Conservation (phyloP, 2,113 vertebrate species). For the Neogale vison region DNA sequence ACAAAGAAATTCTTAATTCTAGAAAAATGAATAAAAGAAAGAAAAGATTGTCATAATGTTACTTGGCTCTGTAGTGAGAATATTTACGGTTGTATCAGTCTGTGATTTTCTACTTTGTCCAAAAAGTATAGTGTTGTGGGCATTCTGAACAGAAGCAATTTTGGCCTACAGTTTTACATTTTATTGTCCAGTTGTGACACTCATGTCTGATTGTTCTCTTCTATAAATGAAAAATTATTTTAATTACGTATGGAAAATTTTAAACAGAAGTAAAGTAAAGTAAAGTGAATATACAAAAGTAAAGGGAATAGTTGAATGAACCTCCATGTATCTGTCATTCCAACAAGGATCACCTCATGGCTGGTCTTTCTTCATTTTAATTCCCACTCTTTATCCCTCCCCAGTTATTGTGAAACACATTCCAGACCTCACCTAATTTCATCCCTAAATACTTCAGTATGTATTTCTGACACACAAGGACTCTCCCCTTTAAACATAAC, state of each 20-base stretch:
- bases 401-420: constrained; percentile 34
- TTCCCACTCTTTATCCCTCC: not conserved
- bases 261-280: not conserved
- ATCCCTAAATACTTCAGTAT: constrained; percentile 61
- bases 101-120: not conserved
- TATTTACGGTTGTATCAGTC: not conserved
- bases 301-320: not conserved
- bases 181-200: not conserved
- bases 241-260: not conserved
- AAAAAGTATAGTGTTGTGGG: not conserved
- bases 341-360: not conserved
- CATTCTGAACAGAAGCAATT: not conserved
- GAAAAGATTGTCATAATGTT: not conserved
- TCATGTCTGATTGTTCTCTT: not conserved
- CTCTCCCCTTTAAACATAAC: constrained; percentile 40
- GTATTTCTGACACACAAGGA: constrained; percentile 41
- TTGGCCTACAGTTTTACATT: not conserved
- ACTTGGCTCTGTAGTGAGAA: not conserved
- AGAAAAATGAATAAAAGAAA: constrained; percentile 22
- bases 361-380: not conserved
- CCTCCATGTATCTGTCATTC: not conserved
- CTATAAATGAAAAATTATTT: not conserved
- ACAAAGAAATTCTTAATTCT: constrained; percentile 19
- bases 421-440: constrained; percentile 45
- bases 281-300: not conserved